Evolutionary conservation across 2,113 vertebrate species (phyloP).

Genomic region (Dasyprocta punctata): DNA sequence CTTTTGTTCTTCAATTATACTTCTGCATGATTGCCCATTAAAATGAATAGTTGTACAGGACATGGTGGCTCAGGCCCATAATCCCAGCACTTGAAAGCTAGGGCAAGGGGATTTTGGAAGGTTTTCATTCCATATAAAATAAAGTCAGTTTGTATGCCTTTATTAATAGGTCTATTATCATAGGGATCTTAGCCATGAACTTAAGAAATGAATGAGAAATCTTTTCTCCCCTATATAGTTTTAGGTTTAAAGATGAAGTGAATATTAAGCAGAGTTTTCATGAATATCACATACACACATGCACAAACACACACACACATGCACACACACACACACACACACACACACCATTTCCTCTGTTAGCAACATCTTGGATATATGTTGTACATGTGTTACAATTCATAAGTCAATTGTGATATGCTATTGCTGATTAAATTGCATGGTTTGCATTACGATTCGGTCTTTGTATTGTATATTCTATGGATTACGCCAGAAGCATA

Average conservation of each 20-base stretch:
- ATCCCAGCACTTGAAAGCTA: neutral
- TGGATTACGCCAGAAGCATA: neutral
- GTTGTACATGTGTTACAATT: neutral
- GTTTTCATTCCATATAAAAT: neutral
- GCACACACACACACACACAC: no score
- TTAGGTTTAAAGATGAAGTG: slow-evolving; percentile 5
- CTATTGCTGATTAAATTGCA: neutral
- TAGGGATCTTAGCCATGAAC: neutral
- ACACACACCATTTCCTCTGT: neutral
- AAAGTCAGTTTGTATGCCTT: neutral
- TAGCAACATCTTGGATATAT: neutral
- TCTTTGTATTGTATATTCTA: neutral
- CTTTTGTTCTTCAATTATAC: neutral
- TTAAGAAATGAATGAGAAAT: neutral
- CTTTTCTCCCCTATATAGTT: neutral
- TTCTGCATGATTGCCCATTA: neutral
- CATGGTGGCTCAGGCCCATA: neutral
- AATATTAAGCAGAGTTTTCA: neutral
- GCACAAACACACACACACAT: no score
- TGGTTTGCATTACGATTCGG: neutral
- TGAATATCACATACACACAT: neutral
- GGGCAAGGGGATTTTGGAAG: neutral
- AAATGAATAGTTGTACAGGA: neutral
- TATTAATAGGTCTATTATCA: neutral
- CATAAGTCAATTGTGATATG: neutral